phyloP scores from a whole-genome alignment of 2,797 vertebrate species.

The Centropyge bicolor region DNA sequence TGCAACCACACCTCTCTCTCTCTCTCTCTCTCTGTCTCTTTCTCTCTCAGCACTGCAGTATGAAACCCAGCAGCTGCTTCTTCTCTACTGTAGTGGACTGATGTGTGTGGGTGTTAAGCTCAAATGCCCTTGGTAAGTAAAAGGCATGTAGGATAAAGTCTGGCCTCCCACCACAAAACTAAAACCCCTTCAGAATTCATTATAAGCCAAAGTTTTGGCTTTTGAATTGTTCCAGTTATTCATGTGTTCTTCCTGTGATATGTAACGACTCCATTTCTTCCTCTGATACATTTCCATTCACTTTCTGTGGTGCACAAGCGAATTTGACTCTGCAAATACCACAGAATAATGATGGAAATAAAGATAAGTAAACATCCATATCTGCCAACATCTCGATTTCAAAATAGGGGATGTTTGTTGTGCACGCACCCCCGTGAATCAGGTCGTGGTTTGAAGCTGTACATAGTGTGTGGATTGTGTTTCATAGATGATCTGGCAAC shows the following conservation, averaged over 20 bases:
- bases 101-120: slow-evolving; percentile 71
- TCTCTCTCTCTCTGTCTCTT: neutral
- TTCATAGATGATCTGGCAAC: too few species aligned
- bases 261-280: neutral
- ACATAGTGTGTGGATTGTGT: too few species aligned
- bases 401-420: too few species aligned
- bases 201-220: slow-evolving; percentile 19
- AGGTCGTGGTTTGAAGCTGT: too few species aligned
- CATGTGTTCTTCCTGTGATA: neutral
- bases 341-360: neutral
- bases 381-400: neutral
- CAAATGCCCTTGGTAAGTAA: slow-evolving; percentile 65
- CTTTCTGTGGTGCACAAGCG: neutral
- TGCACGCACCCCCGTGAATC: too few species aligned
- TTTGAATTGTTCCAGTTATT: slow-evolving; percentile 14
- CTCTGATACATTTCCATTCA: neutral
- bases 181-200: slow-evolving; percentile 43
- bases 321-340: neutral
- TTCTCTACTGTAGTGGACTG: slow-evolving; percentile 55
- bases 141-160: slow-evolving; percentile 57
- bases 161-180: slow-evolving; percentile 50
- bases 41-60: slow-evolving; percentile 67
- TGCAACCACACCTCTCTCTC: slow-evolving; percentile 25
- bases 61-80: slow-evolving; percentile 56
- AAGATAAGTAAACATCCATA: neutral